Evolutionary conservation across 2,113 vertebrate genomes (phyloP).

Genomic region (Pituophis catenifer): DNA sequence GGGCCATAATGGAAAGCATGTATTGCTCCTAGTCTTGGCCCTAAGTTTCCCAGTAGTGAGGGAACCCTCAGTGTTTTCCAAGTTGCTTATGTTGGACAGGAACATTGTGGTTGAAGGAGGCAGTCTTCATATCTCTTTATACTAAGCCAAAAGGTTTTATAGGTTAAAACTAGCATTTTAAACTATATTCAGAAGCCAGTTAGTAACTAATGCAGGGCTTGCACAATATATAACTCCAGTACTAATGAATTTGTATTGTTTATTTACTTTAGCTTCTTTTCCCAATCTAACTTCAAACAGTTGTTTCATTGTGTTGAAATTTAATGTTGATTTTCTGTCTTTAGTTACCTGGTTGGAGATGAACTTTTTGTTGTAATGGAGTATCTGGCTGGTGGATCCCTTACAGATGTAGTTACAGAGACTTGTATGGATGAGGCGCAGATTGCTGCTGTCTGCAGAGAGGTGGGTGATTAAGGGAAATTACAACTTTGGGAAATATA

Average conservation of each 20-base stretch:
- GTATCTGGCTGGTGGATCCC: slow-evolving; percentile 94
- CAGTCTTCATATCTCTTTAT: not conserved
- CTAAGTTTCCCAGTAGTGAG: not conserved
- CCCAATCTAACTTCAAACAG: not conserved
- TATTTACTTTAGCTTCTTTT: not conserved
- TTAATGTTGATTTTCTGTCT: slow-evolving; percentile 34
- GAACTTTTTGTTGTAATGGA: slow-evolving; percentile 99
- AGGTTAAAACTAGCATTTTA: not conserved
- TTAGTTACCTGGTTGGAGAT: slow-evolving; percentile 93
- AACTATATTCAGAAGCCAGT: not conserved
- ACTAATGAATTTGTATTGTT: not conserved
- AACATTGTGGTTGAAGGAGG: not conserved
- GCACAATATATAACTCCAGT: not conserved
- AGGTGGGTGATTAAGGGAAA: slow-evolving; percentile 70
- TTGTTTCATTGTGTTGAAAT: not conserved
- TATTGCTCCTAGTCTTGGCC: not conserved
- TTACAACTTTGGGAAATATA: not conserved
- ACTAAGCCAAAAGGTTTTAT: not conserved
- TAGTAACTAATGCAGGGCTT: not conserved
- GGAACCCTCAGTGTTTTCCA: not conserved
- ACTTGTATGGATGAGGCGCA: slow-evolving; percentile 99
- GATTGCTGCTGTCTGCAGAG: slow-evolving; percentile 96
- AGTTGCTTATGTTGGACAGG: not conserved
- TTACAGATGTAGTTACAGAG: slow-evolving; percentile 97
- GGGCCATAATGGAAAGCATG: not conserved